A percentile compares a stretch with the other conserved stretches of the same genome.
These are phyloP conservation scores for Apeltes quadracus DNA, from an alignment of 2,113 vertebrate genomes.

Conservation along the genomic window DNA sequence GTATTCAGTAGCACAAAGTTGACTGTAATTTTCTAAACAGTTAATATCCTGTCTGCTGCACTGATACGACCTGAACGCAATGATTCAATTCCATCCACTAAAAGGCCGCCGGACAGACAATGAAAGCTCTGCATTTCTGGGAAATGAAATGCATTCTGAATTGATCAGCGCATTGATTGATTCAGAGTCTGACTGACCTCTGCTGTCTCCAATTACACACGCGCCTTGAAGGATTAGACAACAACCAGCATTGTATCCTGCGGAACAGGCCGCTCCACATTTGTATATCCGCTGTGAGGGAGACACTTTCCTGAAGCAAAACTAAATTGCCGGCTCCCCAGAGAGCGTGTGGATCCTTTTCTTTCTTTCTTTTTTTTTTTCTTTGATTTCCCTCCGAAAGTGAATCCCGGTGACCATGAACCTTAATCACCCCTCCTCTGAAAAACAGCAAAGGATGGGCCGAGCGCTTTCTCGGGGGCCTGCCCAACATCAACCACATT, in stretches of 20 bases:
- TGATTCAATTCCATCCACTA: constrained; percentile 58
- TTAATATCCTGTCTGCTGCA: constrained; percentile 58
- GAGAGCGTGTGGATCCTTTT: constrained; percentile 12
- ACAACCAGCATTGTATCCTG: constrained; percentile 19
- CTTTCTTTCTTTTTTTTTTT: constrained; percentile 13
- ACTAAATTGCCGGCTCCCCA: constrained; percentile 27
- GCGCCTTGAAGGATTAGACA: constrained; percentile 9
- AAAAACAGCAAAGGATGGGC: constrained; percentile 38
- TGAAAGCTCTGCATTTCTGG: constrained; percentile 32
- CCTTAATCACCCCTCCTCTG: constrained; percentile 31
- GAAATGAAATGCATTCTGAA: constrained; percentile 53
- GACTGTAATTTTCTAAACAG: constrained; percentile 54
- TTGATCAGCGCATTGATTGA: constrained; percentile 56
- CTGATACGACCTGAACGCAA: constrained; percentile 45
- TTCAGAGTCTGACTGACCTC: constrained; percentile 57
- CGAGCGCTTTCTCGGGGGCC: constrained; percentile 35
- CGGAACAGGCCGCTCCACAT: neutral
- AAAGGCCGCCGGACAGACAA: constrained; percentile 48
- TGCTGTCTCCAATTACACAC: constrained; percentile 39
- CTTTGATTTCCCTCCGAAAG: constrained; percentile 33
- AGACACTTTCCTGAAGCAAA: constrained; percentile 19
- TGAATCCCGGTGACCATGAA: neutral
- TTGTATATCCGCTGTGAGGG: constrained; percentile 11
- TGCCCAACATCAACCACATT: constrained; percentile 64
- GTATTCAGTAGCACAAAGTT: constrained; percentile 45